phyloP scores from a whole-genome alignment of 2,888 invertebrate genomes.

The Ennomos erosarius region DNA sequence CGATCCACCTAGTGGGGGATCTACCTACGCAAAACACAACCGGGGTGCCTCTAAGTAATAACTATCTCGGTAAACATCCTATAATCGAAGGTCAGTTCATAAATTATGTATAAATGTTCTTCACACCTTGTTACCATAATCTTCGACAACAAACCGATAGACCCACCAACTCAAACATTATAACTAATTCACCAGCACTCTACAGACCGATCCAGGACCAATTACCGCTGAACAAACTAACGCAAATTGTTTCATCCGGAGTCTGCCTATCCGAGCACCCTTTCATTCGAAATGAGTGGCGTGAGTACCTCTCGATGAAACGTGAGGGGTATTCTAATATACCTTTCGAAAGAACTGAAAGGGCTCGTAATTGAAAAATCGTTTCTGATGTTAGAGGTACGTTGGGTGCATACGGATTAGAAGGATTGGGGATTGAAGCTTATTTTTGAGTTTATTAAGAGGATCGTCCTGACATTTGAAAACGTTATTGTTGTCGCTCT shows the following conservation, averaged over 20 bases:
- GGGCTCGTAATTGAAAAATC: slow-evolving; percentile 45
- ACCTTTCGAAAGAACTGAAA: slow-evolving; percentile 34
- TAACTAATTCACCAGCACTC: slow-evolving; percentile 24
- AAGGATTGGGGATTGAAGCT: slow-evolving; percentile 4
- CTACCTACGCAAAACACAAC: too few species aligned
- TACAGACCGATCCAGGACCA: slow-evolving; percentile 37
- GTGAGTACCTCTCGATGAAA: slow-evolving; percentile 36
- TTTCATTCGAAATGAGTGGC: slow-evolving; percentile 40
- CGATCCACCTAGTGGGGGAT: too few species aligned
- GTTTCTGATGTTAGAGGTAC: slow-evolving; percentile 33
- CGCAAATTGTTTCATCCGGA: slow-evolving; percentile 45
- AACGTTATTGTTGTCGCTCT: too few species aligned
- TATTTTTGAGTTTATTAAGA: background rate
- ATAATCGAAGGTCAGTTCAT: too few species aligned
- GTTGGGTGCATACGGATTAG: slow-evolving; percentile 36
- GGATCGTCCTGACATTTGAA: too few species aligned
- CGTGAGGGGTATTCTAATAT: slow-evolving; percentile 40
- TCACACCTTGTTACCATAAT: background rate
- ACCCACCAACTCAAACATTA: slow-evolving; percentile 21
- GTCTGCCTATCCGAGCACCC: slow-evolving; percentile 20
- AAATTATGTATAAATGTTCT: background rate
- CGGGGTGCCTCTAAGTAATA: too few species aligned
- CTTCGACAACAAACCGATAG: background rate
- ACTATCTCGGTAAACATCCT: too few species aligned
- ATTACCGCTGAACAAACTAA: slow-evolving; percentile 44